Evolutionary conservation across 2,797 vertebrate genomes (phyloP).

Genomic region (Sebastiscus tertius): DNA sequence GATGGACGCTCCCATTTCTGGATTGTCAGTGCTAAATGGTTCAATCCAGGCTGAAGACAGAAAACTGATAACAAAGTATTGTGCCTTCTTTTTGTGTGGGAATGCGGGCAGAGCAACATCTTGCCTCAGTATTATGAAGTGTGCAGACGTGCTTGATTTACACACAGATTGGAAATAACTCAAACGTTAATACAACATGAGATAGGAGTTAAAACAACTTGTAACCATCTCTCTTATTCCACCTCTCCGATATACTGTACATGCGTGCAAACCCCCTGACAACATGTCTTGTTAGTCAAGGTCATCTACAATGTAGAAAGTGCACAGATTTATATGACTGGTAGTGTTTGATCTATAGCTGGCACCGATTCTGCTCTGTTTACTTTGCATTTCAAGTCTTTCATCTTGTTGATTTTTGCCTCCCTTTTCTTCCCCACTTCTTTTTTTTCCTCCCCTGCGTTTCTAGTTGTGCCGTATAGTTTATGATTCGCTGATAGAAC

Average conservation of each 20-base stretch:
- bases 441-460: constrained; percentile 43
- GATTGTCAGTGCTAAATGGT: constrained; percentile 27
- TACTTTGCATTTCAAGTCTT: constrained; percentile 46
- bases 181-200: not conserved
- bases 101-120: not conserved
- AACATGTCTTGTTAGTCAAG: constrained; percentile 3
- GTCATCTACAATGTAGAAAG: constrained; percentile 15
- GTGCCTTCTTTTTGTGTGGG: not conserved
- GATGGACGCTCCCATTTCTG: constrained; percentile 18
- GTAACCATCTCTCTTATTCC: not conserved
- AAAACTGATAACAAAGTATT: constrained; percentile 38
- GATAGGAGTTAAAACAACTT: not conserved
- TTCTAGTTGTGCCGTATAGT: constrained; percentile 47
- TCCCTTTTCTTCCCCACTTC: constrained; percentile 23
- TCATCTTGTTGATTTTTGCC: constrained; percentile 35
- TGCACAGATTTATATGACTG: not conserved
- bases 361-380: constrained; percentile 34
- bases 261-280: not conserved
- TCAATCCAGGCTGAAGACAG: constrained; percentile 3
- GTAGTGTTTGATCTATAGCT: constrained; percentile 33
- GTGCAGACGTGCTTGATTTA: not conserved
- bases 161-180: not conserved
- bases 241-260: not conserved
- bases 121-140: not conserved
- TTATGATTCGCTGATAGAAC: constrained; percentile 74